Evolutionary conservation across 2,888 invertebrate species (phyloP), one percentile per base, ranked within the genome.

Genomic region (Cyclophora punctaria): DNA sequence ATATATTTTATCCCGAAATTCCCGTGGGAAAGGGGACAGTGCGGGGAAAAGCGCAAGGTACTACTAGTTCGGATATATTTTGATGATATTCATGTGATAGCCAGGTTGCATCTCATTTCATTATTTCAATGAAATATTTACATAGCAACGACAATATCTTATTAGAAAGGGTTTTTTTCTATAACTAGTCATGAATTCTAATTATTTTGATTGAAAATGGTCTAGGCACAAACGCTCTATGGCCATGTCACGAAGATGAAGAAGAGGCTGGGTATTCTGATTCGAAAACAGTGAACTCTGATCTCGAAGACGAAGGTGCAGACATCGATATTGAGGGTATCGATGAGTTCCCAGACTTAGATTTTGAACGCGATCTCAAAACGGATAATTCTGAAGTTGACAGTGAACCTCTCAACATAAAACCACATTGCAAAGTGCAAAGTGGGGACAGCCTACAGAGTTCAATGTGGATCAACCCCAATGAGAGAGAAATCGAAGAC

Each of bases 401-500:
- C 7, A 37, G 20, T 20, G 73, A 76, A 2, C 83, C 80, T 63
- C 45, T 56, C 3, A 62, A 58, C 45, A 58, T 67, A 35, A 83
- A 55, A 44, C n/a, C 46, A 5, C 55, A 47, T 41, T 55, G 49
- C 2, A 60, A 80, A 20, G 20, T 20, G 20, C 20, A 20, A 65
- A 74, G 69, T 50, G 78, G 74, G 35, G 86, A 86, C 45, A 87
- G 80, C 57, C 60, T 82, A 51, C 86, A 86, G 66, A 84, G 69
- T 58, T 57, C 83, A 45, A 60, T 83, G 5, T 88, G 87, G 86
- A 80, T 83, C 41, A 84, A 82, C 67, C 76, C 86, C 40, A 82
- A 82, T 67, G 88, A 87, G 78, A 87, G 90, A 80, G 89, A 89
- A 65, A 59, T 83, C 64, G 89, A 89, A 77, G 90, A 90, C 80